A percentile compares a stretch with the other conserved stretches of the same genome.
phyloP scores from a whole-genome alignment of 2,888 invertebrate genomes.

The Agrochola macilenta region DNA sequence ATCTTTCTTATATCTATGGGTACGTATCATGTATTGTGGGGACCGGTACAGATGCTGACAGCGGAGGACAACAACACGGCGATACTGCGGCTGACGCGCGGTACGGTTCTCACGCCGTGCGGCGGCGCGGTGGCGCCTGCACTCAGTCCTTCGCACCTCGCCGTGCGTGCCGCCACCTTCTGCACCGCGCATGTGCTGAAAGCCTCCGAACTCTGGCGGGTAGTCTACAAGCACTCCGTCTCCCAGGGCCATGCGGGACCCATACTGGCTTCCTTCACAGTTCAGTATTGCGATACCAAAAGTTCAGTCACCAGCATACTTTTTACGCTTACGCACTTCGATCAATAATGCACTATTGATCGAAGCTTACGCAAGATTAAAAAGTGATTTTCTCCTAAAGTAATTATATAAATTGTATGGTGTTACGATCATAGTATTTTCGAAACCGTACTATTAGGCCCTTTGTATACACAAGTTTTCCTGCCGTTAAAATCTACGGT shows the following conservation, averaged over 20 bases:
- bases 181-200: constrained; percentile 82
- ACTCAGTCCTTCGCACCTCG: constrained; percentile 75
- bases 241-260: constrained; percentile 69
- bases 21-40: neutral
- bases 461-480: no score
- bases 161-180: constrained; percentile 83
- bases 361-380: neutral
- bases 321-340: neutral
- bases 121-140: constrained; percentile 74
- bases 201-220: constrained; percentile 77
- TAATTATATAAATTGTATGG: neutral
- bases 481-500: no score
- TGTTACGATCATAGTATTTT: no score
- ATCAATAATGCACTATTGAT: no score
- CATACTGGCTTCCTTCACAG: constrained; percentile 74
- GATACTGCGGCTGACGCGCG: constrained; percentile 82
- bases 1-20: no score
- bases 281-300: constrained; percentile 62
- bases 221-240: constrained; percentile 74
- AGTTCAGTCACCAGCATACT: neutral
- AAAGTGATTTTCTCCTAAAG: neutral
- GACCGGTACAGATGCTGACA: constrained; percentile 75
- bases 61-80: constrained; percentile 85
- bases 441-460: no score
- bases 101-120: constrained; percentile 77